Conservation (phyloP, 2,113 vertebrate species). For the Hepsetus odoe region DNA sequence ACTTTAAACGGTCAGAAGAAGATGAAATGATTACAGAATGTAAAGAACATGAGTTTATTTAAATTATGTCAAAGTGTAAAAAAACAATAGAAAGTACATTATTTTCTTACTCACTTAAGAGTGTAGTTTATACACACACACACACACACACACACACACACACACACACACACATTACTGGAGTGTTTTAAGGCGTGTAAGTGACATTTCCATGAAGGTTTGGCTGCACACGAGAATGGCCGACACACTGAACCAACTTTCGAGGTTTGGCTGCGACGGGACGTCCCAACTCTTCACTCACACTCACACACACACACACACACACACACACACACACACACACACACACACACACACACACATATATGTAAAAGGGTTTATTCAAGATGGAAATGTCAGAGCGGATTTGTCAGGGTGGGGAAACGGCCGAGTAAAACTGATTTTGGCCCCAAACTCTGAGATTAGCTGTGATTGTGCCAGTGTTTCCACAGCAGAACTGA, state of each 20-base stretch:
- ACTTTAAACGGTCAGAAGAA: too few species aligned
- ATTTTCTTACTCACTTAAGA: too few species aligned
- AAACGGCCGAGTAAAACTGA: not conserved
- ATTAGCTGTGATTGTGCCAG: conserved; percentile 6
- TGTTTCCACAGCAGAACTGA: conserved; percentile 11
- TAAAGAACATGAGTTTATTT: too few species aligned
- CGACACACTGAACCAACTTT: not conserved
- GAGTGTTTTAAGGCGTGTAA: not conserved
- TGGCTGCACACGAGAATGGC: not conserved
- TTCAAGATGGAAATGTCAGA: conserved; percentile 19
- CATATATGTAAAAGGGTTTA: conserved; percentile 6
- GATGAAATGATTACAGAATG: too few species aligned
- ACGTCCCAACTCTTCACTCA: conserved; percentile 5
- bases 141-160: too few species aligned
- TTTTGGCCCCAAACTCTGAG: not conserved
- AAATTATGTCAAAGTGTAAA: too few species aligned
- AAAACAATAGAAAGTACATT: too few species aligned
- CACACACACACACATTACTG: not conserved
- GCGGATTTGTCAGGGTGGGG: conserved; percentile 9
- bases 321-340: conserved; percentile 1
- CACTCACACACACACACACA: too few species aligned
- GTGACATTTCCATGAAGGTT: not conserved
- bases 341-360: conserved; percentile 2
- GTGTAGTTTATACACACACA: too few species aligned
- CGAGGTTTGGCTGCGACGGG: conserved; percentile 8